These are phyloP conservation scores for Chaitophorus viminalis DNA, from an alignment of 2,888 invertebrate species.

Conservation along the genomic window DNA sequence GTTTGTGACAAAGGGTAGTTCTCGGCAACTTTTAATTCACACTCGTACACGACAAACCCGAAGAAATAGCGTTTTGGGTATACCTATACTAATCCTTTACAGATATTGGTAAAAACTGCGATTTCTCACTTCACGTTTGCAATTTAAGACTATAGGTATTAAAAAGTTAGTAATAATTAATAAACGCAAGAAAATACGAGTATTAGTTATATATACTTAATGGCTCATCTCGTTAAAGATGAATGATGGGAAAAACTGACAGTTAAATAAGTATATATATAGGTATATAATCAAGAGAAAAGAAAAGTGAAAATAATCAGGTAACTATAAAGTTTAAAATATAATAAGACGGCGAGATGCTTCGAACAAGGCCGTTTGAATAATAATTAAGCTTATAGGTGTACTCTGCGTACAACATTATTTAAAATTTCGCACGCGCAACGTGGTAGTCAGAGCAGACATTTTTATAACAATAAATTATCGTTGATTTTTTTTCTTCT, in stretches of 20 bases:
- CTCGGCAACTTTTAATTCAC: too few species aligned
- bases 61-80: too few species aligned
- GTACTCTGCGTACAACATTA: background rate
- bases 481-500: too few species aligned
- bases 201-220: background rate
- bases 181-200: background rate
- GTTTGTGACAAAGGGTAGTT: too few species aligned
- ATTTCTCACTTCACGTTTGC: background rate
- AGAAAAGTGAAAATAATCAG: too few species aligned
- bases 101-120: background rate
- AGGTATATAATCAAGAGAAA: background rate
- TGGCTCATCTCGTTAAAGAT: background rate
- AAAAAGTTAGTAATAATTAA: background rate
- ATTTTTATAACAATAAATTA: too few species aligned
- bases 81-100: background rate
- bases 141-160: background rate
- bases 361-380: background rate
- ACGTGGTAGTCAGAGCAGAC: too few species aligned
- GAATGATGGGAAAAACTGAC: background rate
- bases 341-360: background rate
- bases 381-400: background rate
- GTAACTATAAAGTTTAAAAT: background rate
- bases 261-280: background rate
- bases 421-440: background rate
- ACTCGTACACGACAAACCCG: too few species aligned